Evolutionary conservation across 2,113 vertebrate genomes (phyloP), one percentile per base, ranked within the genome.

Genomic region (Turnix velox): DNA sequence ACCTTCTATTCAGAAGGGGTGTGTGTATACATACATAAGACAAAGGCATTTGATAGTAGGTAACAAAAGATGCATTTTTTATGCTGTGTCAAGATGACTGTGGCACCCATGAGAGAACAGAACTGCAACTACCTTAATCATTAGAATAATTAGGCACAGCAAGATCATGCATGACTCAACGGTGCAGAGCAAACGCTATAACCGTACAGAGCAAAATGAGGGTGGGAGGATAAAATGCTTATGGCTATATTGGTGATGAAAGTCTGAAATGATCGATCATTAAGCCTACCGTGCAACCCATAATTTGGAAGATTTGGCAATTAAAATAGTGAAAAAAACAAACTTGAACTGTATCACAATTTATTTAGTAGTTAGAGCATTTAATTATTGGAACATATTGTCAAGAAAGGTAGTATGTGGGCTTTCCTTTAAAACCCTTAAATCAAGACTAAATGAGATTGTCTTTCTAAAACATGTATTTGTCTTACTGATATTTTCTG

Each of bases 1-100:
- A 89, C 27, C 16, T 76, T 87, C 48, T 72, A 83, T 92, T 94
- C 90, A 62, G 74, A 81, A 79, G 57, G 92, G 77, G 86, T 69
- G 87, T 92, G 85, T 78, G 46, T 80, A 55, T 93, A 79, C 76
- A 81, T 46, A 65, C 18, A 2, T 81, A 89, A 87, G 74, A 83
- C 46, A 37, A 71, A 62, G 7, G 14, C 25, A 63, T 17, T 55
- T 80, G 77, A 85, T 87, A 95, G 49, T 9, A 52, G 19, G 76
- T 49, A 75, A 88, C 90, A 82, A 88, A 91, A 84, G 40, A 58
- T 24, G 58, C 14, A 49, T 42, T 79, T 84, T 77, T 84, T 23
- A 71, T 30, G 25, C 25, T 31, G 7, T 78, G 30, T 94, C 67
- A 88, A 71, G 76, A 54, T 45, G 69, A 91, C 55, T 75, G 24